These are phyloP conservation scores for Temnothorax curvispinosus DNA, from an alignment of 1,140 invertebrate species.

Conservation along the genomic window DNA sequence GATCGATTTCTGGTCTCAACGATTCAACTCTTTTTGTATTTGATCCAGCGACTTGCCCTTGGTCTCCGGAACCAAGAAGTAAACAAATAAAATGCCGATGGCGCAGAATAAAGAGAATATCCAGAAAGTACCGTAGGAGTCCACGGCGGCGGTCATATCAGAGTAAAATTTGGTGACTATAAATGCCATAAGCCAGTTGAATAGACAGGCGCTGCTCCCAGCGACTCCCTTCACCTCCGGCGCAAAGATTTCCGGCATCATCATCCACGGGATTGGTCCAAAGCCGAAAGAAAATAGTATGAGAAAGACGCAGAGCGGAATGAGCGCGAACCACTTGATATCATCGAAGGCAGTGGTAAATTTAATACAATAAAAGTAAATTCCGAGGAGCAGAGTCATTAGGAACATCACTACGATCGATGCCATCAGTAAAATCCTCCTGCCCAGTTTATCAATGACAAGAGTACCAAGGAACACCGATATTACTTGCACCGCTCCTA, in stretches of 20 bases:
- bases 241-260: constrained; percentile 91
- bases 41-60: constrained; percentile 95
- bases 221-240: constrained; percentile 92
- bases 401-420: constrained; percentile 89
- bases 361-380: constrained; percentile 88
- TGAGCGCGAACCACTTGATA: constrained; percentile 90
- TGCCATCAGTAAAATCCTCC: constrained; percentile 89
- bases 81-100: constrained; percentile 91
- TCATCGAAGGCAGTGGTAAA: constrained; percentile 83
- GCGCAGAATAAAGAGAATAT: constrained; percentile 91
- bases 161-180: constrained; percentile 92
- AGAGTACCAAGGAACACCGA: constrained; percentile 90
- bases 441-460: constrained; percentile 92
- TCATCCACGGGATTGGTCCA: constrained; percentile 93
- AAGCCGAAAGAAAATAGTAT: constrained; percentile 92
- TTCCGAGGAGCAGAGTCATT: constrained; percentile 87
- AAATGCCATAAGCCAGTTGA: constrained; percentile 93
- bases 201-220: constrained; percentile 89
- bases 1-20: constrained; percentile 38
- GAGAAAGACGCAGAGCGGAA: constrained; percentile 91
- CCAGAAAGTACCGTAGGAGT: constrained; percentile 91
- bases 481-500: constrained; percentile 92
- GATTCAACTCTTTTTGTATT: constrained; percentile 89
- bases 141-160: constrained; percentile 87
- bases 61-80: constrained; percentile 94